Conservation (phyloP, 2,797 vertebrate genomes). For the Furcifer pardalis region DNA sequence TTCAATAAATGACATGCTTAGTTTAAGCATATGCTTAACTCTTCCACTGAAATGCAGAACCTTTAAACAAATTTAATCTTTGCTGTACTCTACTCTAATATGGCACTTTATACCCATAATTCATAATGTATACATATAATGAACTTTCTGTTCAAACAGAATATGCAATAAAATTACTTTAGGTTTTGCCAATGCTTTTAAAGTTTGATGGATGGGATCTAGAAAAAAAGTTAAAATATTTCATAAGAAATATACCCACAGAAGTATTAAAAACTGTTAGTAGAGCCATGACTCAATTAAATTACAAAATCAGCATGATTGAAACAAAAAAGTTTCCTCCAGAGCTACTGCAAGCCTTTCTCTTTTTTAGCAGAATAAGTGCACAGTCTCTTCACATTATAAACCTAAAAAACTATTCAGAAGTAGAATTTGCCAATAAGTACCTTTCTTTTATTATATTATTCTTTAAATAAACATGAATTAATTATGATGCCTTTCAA, state of each 20-base stretch:
- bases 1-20: neutral
- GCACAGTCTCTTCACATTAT: no score
- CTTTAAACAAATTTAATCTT: neutral
- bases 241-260: neutral
- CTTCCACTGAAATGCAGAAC: neutral
- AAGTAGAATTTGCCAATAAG: no score
- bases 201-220: neutral
- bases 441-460: no score
- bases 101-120: neutral
- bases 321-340: constrained; percentile 23
- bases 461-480: no score
- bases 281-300: neutral
- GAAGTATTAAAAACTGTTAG: constrained; percentile 2
- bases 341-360: no score
- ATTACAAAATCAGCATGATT: constrained; percentile 8
- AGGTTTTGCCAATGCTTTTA: neutral
- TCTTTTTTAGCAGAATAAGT: no score
- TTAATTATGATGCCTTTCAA: no score
- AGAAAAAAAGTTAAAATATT: neutral
- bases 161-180: neutral
- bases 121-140: neutral
- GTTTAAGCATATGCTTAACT: neutral
- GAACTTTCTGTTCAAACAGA: neutral
- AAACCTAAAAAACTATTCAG: no score
- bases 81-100: neutral